Conservation (phyloP, 2,113 vertebrate genomes). For the Phylloscopus whistleri region DNA sequence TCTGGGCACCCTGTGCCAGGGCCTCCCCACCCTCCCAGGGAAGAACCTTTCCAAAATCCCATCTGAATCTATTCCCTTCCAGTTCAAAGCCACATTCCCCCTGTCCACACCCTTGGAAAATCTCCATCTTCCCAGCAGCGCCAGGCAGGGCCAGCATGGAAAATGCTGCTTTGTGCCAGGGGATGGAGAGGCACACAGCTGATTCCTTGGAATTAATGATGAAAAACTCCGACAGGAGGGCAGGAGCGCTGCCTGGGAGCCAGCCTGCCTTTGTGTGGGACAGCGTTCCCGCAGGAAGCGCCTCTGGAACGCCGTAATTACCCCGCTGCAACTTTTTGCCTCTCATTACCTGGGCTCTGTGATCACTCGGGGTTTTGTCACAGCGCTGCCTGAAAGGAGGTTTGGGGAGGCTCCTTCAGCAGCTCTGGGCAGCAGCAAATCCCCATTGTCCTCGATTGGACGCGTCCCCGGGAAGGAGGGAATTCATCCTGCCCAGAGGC, state of each 20-base stretch:
- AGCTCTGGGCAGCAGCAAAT: not conserved
- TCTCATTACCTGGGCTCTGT: not conserved
- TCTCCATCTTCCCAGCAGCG: not conserved
- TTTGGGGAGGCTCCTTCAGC: not conserved
- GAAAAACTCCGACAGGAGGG: not conserved
- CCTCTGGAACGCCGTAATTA: not conserved
- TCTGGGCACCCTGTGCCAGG: not conserved
- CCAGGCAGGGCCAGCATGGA: not conserved
- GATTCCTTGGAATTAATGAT: not conserved
- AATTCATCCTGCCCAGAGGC: not conserved
- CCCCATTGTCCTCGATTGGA: constrained; percentile 23
- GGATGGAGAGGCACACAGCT: not conserved
- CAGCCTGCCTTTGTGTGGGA: not conserved
- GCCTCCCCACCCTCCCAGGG: not conserved
- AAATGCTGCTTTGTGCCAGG: not conserved
- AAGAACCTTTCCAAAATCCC: not conserved
- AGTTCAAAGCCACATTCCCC: not conserved
- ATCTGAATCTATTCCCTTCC: not conserved
- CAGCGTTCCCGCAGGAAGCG: not conserved
- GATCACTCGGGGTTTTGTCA: not conserved
- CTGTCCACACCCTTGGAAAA: not conserved
- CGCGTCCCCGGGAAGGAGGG: not conserved
- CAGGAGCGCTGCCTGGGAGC: not conserved
- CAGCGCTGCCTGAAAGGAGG: not conserved
- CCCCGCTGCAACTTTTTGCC: not conserved